Conservation (phyloP, 2,888 invertebrate species). For the Xanthostigma xanthostigma region DNA sequence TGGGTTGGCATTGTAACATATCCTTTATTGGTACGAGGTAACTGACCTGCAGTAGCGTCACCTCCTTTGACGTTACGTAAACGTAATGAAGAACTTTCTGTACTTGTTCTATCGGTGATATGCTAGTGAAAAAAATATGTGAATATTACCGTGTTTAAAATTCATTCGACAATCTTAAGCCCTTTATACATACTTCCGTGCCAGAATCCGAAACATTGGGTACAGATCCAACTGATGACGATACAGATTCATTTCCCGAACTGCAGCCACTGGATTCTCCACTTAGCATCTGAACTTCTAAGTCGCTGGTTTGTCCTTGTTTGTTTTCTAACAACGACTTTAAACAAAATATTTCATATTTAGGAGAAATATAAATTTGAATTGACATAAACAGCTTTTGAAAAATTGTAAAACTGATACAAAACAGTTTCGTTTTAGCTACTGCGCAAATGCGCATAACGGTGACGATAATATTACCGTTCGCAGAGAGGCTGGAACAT, state of each 20-base stretch:
- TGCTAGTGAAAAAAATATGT: neutral
- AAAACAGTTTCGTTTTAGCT: too few species aligned
- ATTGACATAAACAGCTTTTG: too few species aligned
- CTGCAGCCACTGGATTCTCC: slow-evolving; percentile 41
- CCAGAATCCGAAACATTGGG: slow-evolving; percentile 33
- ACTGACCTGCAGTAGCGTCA: neutral
- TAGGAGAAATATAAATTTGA: neutral
- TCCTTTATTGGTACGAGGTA: slow-evolving; percentile 12
- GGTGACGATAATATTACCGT: too few species aligned
- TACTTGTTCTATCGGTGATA: neutral
- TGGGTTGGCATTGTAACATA: slow-evolving; percentile 17
- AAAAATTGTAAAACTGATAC: too few species aligned
- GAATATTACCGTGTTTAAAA: neutral
- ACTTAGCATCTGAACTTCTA: slow-evolving; percentile 10
- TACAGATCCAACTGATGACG: slow-evolving; percentile 36
- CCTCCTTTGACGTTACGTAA: neutral
- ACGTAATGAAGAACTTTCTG: slow-evolving; percentile 3
- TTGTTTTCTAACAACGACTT: slow-evolving; percentile 18
- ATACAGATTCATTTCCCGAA: slow-evolving; percentile 38
- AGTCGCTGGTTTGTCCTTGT: slow-evolving; percentile 14
- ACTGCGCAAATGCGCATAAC: too few species aligned
- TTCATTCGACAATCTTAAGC: neutral
- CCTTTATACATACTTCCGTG: slow-evolving; percentile 19
- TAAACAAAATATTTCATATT: slow-evolving; percentile 1
- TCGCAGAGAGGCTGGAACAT: too few species aligned